Evolutionary conservation across 2,888 invertebrate genomes (phyloP).

Genomic region (Smittia aterrima): DNA sequence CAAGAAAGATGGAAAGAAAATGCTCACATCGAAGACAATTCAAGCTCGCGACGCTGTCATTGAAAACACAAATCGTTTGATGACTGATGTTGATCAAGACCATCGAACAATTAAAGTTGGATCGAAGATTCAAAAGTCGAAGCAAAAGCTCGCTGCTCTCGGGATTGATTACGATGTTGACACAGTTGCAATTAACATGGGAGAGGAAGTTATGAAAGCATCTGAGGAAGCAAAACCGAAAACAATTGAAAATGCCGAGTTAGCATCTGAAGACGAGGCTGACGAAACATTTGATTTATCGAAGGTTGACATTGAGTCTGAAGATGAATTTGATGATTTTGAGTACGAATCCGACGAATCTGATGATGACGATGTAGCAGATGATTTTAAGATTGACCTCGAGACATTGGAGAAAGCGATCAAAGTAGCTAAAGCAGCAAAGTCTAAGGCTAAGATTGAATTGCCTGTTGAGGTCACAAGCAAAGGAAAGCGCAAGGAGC

Average conservation of each 20-base stretch:
- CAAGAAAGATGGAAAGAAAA: slow-evolving; percentile 53
- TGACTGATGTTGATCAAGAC: slow-evolving; percentile 28
- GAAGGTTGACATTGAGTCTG: slow-evolving; percentile 22
- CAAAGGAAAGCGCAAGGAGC: not conserved
- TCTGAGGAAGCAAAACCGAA: not conserved
- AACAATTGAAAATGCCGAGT: not conserved
- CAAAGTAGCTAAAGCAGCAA: slow-evolving; percentile 6
- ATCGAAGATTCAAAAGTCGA: slow-evolving; percentile 45
- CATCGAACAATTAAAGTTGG: slow-evolving; percentile 15
- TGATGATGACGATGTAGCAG: slow-evolving; percentile 1
- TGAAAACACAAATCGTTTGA: slow-evolving; percentile 18
- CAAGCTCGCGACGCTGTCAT: not conserved
- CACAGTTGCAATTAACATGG: slow-evolving; percentile 54
- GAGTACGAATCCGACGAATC: slow-evolving; percentile 14
- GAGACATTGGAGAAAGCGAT: not conserved
- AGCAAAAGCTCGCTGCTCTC: slow-evolving; percentile 48
- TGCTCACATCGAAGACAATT: slow-evolving; percentile 30
- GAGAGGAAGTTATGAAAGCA: slow-evolving; percentile 19
- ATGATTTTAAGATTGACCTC: not conserved
- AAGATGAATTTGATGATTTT: slow-evolving; percentile 28
- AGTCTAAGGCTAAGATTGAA: not conserved
- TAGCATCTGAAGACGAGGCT: slow-evolving; percentile 15
- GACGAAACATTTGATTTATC: slow-evolving; percentile 34
- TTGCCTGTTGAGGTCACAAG: not conserved
- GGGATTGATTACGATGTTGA: slow-evolving; percentile 59